These are phyloP conservation scores for Leptodactylus fallax DNA, from an alignment of 2,797 vertebrate species.

Conservation along the genomic window DNA sequence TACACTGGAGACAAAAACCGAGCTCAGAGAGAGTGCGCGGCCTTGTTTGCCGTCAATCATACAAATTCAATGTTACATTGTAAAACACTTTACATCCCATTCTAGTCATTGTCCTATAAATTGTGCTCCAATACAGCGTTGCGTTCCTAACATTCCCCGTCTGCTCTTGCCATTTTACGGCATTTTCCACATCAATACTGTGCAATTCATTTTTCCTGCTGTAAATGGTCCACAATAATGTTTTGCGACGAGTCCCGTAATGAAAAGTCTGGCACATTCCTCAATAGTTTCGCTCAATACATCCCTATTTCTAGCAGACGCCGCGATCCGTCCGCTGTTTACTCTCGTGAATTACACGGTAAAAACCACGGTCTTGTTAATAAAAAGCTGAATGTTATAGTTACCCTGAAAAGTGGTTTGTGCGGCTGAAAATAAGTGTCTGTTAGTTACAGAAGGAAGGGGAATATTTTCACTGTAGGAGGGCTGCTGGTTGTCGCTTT, in stretches of 20 bases:
- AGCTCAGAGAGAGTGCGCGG: not conserved
- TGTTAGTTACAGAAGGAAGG: conserved; percentile 12
- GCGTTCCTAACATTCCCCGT: not conserved
- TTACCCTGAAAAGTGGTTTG: conserved; percentile 16
- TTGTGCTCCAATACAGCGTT: not conserved
- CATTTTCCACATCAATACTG: not conserved
- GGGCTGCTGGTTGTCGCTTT: not conserved
- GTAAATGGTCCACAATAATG: not conserved
- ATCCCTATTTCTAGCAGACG: conserved; percentile 22
- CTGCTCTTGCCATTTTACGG: not conserved
- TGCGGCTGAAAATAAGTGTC: not conserved
- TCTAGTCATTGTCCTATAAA: not conserved
- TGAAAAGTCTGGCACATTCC: not conserved
- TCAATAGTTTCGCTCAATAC: conserved; percentile 12
- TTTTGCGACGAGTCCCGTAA: not conserved
- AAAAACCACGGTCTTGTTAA: conserved; percentile 22
- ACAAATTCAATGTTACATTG: not conserved
- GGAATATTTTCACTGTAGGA: conserved; percentile 37
- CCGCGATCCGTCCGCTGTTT: not conserved
- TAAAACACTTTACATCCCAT: not conserved
- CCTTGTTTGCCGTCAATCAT: no score
- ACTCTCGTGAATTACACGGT: not conserved
- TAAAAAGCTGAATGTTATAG: conserved; percentile 15
- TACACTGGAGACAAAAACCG: no score
- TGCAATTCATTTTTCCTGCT: not conserved